Evolutionary conservation across 2,888 invertebrate species (phyloP).

Genomic region (Leptinotarsa haldemani): DNA sequence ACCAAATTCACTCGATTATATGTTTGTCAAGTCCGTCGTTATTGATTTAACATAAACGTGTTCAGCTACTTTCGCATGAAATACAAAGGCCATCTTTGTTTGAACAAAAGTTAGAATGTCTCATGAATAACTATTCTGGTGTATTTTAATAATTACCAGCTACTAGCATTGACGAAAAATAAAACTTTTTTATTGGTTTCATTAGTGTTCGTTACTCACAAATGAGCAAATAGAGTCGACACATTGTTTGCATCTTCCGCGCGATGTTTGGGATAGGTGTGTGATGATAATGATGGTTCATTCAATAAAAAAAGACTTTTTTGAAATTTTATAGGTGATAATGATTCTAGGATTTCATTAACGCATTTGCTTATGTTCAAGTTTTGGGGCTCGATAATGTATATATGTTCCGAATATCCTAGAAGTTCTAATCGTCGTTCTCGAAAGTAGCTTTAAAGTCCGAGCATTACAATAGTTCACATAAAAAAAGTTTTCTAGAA

Average conservation of each 20-base stretch:
- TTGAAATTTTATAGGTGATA: too few relatives aligned
- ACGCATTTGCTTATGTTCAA: too few relatives aligned
- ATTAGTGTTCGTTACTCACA: conserved; percentile 7
- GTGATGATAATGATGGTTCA: neutral
- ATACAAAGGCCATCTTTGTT: conserved; percentile 9
- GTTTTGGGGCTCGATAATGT: too few relatives aligned
- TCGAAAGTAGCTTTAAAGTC: too few relatives aligned
- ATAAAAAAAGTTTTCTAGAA: too few relatives aligned
- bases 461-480: too few relatives aligned
- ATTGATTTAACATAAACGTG: conserved; percentile 3
- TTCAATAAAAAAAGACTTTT: too few relatives aligned
- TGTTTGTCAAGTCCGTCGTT: neutral
- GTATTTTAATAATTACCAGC: conserved; percentile 18
- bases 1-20: too few relatives aligned
- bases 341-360: too few relatives aligned
- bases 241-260: neutral
- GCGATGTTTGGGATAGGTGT: neutral
- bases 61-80: neutral
- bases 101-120: neutral
- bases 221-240: neutral
- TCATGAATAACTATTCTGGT: neutral
- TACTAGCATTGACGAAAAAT: conserved; percentile 11
- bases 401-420: too few relatives aligned
- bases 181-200: conserved; percentile 14
- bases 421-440: too few relatives aligned